Percentiles rank a stretch among this genome's conserved stretches.
Evolutionary conservation across 2,888 invertebrate genomes (phyloP).

Genomic region (Drosophila multiciliata): DNA sequence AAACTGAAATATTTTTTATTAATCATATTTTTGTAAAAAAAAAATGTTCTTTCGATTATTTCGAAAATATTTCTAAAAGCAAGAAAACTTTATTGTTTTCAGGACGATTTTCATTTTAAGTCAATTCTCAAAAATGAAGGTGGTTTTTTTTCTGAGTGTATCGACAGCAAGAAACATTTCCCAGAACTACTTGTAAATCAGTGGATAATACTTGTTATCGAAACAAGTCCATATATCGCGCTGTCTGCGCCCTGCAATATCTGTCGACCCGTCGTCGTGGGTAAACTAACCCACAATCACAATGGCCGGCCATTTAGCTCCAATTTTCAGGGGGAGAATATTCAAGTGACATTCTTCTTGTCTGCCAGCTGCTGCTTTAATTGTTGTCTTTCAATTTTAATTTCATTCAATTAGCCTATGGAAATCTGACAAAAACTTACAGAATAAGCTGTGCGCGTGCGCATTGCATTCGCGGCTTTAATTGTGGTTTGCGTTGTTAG

Average conservation of each 20-base stretch:
- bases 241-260: slow-evolving; percentile 34
- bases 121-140: not conserved
- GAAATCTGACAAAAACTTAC: slow-evolving; percentile 61
- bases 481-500: slow-evolving; percentile 56
- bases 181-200: slow-evolving; percentile 27
- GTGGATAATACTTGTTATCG: slow-evolving; percentile 39
- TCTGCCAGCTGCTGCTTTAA: slow-evolving; percentile 42
- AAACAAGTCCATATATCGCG: slow-evolving; percentile 40
- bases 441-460: slow-evolving; percentile 52
- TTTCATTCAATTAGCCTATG: slow-evolving; percentile 74
- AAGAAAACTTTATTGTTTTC: not conserved
- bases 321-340: slow-evolving; percentile 17
- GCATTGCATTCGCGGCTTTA: slow-evolving; percentile 58
- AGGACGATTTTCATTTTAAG: no score
- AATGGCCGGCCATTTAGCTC: slow-evolving; percentile 46
- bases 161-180: slow-evolving; percentile 34
- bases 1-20: no score
- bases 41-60: no score
- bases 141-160: not conserved
- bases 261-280: not conserved
- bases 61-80: no score
- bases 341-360: slow-evolving; percentile 49
- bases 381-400: slow-evolving; percentile 75
- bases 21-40: no score
- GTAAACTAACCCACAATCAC: slow-evolving; percentile 23